Percentiles rank a stretch among this genome's conserved stretches.
Evolutionary conservation across 2,113 vertebrate genomes (phyloP).

Genomic region (Triplophysa dalaica): DNA sequence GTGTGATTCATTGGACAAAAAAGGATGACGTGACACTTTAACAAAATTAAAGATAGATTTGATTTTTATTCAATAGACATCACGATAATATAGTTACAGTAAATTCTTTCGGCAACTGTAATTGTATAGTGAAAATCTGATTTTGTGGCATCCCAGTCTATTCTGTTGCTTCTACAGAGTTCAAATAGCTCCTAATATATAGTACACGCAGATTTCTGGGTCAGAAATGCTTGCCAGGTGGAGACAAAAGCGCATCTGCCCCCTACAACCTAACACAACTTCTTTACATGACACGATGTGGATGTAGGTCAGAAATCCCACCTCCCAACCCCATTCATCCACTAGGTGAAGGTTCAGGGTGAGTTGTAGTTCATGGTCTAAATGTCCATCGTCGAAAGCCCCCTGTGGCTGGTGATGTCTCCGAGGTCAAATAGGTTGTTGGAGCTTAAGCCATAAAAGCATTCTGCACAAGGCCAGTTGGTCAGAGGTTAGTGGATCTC

Average conservation of each 20-base stretch:
- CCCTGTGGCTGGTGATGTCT: slow-evolving; percentile 13
- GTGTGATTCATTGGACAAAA: too few relatives aligned
- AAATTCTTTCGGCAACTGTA: too few relatives aligned
- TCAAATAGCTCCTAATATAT: slow-evolving; percentile 59
- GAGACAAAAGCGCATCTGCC: neutral
- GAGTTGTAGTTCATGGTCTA: slow-evolving; percentile 14
- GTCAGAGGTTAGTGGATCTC: slow-evolving; percentile 18
- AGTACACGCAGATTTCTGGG: slow-evolving; percentile 52
- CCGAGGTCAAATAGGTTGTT: slow-evolving; percentile 14
- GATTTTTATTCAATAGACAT: too few relatives aligned
- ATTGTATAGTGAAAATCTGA: too few relatives aligned
- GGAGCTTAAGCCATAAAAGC: slow-evolving; percentile 13
- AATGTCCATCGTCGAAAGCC: neutral
- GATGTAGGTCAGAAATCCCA: slow-evolving; percentile 53
- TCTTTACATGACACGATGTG: slow-evolving; percentile 1
- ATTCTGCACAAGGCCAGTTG: neutral
- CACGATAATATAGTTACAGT: too few relatives aligned
- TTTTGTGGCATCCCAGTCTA: neutral
- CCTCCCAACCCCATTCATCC: neutral
- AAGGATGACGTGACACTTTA: too few relatives aligned
- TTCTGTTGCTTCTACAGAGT: slow-evolving; percentile 59
- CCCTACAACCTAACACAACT: slow-evolving; percentile 40
- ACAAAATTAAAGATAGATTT: too few relatives aligned
- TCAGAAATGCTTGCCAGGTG: slow-evolving; percentile 34
- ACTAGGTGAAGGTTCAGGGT: slow-evolving; percentile 16